phyloP scores from a whole-genome alignment of 2,113 vertebrate species.

The Propithecus coquereli region DNA sequence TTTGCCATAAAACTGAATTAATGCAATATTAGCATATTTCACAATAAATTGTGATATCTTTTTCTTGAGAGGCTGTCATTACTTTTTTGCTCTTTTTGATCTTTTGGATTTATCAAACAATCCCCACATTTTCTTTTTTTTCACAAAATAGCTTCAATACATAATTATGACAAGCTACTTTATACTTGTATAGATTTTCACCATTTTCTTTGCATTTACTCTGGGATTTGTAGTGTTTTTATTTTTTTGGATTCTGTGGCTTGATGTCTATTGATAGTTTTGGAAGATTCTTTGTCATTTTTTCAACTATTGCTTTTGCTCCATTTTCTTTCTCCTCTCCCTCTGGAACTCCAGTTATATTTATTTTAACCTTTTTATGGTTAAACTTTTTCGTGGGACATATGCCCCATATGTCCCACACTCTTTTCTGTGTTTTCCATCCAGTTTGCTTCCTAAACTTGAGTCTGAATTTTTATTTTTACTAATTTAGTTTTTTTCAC shows the following conservation, averaged over 20 bases:
- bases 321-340: neutral
- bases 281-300: neutral
- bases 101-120: neutral
- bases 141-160: neutral
- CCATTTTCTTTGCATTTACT: neutral
- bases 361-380: neutral
- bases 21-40: neutral
- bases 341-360: neutral
- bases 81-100: neutral
- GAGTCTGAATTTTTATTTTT: neutral
- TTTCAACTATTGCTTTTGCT: neutral
- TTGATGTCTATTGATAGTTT: neutral
- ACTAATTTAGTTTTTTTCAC: neutral
- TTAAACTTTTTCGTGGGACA: neutral
- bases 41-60: neutral
- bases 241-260: neutral
- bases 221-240: neutral
- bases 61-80: neutral
- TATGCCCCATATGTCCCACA: neutral
- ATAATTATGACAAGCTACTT: neutral
- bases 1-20: neutral
- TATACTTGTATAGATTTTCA: neutral
- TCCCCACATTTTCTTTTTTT: neutral
- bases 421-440: neutral
- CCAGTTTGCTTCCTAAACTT: neutral